Percentiles rank a stretch among this genome's conserved stretches.
These are phyloP conservation scores for Pogona vitticeps DNA, from an alignment of 2,113 vertebrate genomes.

Conservation along the genomic window DNA sequence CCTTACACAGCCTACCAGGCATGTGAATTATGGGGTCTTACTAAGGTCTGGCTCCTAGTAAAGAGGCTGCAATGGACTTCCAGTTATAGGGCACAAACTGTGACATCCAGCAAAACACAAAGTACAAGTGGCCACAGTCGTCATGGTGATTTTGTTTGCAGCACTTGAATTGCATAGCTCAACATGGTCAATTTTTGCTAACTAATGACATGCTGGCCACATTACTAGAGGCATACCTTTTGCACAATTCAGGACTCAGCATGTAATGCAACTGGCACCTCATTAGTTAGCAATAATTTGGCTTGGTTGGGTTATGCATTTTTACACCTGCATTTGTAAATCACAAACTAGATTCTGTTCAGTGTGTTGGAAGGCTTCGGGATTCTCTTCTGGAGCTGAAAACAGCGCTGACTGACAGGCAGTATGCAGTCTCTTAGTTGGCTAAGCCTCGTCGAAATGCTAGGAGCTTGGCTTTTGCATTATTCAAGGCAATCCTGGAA, in stretches of 20 bases:
- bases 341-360: no score
- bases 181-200: neutral
- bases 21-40: neutral
- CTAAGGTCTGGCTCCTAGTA: no score
- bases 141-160: no score
- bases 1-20: neutral
- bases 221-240: no score
- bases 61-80: neutral
- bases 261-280: no score
- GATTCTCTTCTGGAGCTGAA: neutral
- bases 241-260: no score
- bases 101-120: neutral
- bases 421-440: neutral
- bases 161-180: neutral
- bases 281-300: no score
- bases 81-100: neutral
- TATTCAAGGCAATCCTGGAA: no score
- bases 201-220: no score
- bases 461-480: neutral
- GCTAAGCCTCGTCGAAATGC: neutral
- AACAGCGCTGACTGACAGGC: neutral
- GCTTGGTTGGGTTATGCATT: no score
- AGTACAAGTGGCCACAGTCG: no score
- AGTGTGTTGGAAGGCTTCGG: neutral
- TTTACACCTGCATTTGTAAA: no score